Evolutionary conservation across 2,888 invertebrate genomes (phyloP).

Genomic region (Scaptomyza reducta): DNA sequence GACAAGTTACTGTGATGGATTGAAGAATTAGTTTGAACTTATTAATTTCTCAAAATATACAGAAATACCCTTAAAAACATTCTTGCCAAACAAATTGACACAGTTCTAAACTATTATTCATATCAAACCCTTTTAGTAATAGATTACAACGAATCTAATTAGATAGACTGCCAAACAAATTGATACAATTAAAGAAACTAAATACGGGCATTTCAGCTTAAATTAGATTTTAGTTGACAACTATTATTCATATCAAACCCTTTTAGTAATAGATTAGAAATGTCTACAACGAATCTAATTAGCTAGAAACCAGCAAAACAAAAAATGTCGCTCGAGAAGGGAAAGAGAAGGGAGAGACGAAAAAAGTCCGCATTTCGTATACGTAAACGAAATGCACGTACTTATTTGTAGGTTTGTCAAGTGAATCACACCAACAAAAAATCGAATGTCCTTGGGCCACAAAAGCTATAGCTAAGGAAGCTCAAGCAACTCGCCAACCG

Average conservation of each 20-base stretch:
- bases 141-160: too few relatives aligned
- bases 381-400: conserved; percentile 45
- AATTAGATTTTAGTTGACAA: background rate
- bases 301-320: conserved; percentile 42
- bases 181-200: too few relatives aligned
- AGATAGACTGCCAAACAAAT: too few relatives aligned
- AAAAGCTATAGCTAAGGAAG: conserved; percentile 29
- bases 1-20: too few relatives aligned
- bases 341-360: background rate
- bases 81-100: too few relatives aligned
- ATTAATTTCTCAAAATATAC: too few relatives aligned
- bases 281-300: conserved; percentile 48
- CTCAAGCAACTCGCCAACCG: conserved; percentile 19
- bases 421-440: conserved; percentile 40
- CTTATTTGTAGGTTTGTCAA: conserved; percentile 51
- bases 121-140: too few relatives aligned
- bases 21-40: too few relatives aligned
- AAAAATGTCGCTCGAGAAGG: conserved; percentile 51
- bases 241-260: background rate
- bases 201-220: background rate
- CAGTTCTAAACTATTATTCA: too few relatives aligned
- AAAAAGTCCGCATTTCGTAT: conserved; percentile 33
- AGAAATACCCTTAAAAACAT: too few relatives aligned
- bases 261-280: conserved; percentile 13
- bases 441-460: conserved; percentile 76